Evolutionary conservation across 2,113 vertebrate species (phyloP), one percentile per base, ranked within the genome.

Genomic region (Pterocles burchelli): DNA sequence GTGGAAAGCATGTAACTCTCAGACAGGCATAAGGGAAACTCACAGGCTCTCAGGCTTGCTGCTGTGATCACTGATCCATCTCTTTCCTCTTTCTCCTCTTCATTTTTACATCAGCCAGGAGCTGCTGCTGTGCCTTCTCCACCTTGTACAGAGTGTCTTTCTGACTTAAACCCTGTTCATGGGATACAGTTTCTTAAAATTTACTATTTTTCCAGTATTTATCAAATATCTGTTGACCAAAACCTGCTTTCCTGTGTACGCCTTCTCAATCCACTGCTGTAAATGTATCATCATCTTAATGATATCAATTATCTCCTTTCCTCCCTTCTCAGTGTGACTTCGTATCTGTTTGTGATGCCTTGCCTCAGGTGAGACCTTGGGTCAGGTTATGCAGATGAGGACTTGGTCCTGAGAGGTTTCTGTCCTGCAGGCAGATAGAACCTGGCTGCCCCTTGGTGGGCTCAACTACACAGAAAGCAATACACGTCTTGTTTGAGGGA

Each of bases 11-110:
- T 73, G 20, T 73, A 79, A 70, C 58, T 85, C 1, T 1, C 74
- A 86, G 68, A 25, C 43, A 89, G n/a, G 52, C 77, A 85, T 77
- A 73, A 88, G 62, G 45, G 63, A 85, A 95, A 62, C 77, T 83
- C 52, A 49, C 10, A 49, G 24, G 31, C 9, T 75, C 43, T 79
- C 38, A 73, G 62, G 24, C 26, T 89, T 85, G 19, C 62, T 46
- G 41, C 62, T 85, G 65, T 70, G 72, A 66, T 74, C 63, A 55
- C 43, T 63, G 67, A 66, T 79, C 57, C 48, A 21, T 58, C 36
- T 68, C 38, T 80, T 83, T 77, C 34, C 51, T 72, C 41, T 41
- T 41, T 41, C 41, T 41, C 41, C 41, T 41, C 59, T 51, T 75
- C 1, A 20, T 73, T 79, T 89, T 72, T 85, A 41, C 25, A 62